Conservation (phyloP, 2,888 invertebrate species). For the Lepidochitona cinerea region DNA sequence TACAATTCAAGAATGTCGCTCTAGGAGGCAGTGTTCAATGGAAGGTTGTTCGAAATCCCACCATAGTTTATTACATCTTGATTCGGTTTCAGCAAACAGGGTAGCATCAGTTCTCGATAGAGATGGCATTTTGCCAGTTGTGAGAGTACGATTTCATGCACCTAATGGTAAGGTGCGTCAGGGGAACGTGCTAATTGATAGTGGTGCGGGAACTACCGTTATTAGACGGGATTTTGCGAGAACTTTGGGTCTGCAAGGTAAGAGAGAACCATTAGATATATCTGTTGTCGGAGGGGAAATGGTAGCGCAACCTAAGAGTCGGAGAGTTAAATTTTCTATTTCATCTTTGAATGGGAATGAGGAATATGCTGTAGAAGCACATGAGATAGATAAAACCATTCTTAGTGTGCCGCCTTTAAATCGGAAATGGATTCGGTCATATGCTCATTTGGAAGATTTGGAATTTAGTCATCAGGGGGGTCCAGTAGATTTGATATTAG, state of each 20-base stretch:
- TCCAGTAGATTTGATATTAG: background rate
- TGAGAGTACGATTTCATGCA: background rate
- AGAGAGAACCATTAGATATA: background rate
- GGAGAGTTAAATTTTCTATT: conserved; percentile 9
- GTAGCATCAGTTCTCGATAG: conserved; percentile 3
- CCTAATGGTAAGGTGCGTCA: background rate
- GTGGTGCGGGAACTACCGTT: no score
- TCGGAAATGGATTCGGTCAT: background rate
- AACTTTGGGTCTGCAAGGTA: background rate
- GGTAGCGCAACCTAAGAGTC: background rate
- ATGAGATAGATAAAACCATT: conserved; percentile 20
- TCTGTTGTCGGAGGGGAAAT: background rate
- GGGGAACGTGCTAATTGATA: background rate
- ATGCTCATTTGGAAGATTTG: background rate
- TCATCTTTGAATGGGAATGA: conserved; percentile 5
- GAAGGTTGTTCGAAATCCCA: conserved; percentile 9
- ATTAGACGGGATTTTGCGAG: background rate
- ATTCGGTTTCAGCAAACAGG: conserved; percentile 1
- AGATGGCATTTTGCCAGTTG: conserved; percentile 6
- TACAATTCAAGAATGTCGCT: no score
- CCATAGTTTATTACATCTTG: conserved; percentile 8
- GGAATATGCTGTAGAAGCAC: conserved; percentile 17
- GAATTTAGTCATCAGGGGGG: background rate
- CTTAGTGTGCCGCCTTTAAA: background rate
- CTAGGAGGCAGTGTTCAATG: background rate